Base-by-base conservation (phyloP, 2,113 vertebrate genomes). In the Malaclemys terrapin region DNA sequence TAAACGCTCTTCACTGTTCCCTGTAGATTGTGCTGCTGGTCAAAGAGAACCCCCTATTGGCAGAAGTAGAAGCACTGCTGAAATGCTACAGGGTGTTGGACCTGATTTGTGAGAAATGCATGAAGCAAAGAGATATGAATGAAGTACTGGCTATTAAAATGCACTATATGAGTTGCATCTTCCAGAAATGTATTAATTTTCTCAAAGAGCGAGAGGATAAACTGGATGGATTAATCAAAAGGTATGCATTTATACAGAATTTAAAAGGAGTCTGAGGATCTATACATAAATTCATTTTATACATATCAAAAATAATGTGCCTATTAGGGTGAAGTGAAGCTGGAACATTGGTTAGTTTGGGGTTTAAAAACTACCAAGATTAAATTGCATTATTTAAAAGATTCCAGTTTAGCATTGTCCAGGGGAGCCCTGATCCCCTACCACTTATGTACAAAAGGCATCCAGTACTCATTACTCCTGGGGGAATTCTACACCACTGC, bases 131-230 rank as follows among this genome's bases (percentile, higher is more conserved):
- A 97, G 99, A 99, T 80, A 99, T 99, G 99, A 99, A 99, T 88
- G 99, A 99, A 98, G 99, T 99, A n/a, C 97, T 99, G 88, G 99
- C 99, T 94, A 98, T 99, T 98, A 99, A 99, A 98, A 99, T 99
- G 99, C 99, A 99, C 96, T 99, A 99, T 95, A 98, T 99, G 97
- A 99, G 99, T 95, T 99, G 99, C 54, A 97, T 99, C 96, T 98
- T 99, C 92, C 99, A 99, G 91, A 99, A 99, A 93, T 99, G 99
- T 29, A 96, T 98, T 62, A 97, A 94, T 5, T 99, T 99, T 98
- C 98, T 99, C 80, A 99, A 98, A 84, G 99, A 99, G 47, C 98
- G 98, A 10, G 98, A 99, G n/a, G 99, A 99, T 95, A 99, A 99
- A 82, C 93, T 99, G 89, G 99, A 99, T 0, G 98, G 98, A 5